Evolutionary conservation across 2,797 vertebrate genomes (phyloP).

Genomic region (Lagorchestes hirsutus): DNA sequence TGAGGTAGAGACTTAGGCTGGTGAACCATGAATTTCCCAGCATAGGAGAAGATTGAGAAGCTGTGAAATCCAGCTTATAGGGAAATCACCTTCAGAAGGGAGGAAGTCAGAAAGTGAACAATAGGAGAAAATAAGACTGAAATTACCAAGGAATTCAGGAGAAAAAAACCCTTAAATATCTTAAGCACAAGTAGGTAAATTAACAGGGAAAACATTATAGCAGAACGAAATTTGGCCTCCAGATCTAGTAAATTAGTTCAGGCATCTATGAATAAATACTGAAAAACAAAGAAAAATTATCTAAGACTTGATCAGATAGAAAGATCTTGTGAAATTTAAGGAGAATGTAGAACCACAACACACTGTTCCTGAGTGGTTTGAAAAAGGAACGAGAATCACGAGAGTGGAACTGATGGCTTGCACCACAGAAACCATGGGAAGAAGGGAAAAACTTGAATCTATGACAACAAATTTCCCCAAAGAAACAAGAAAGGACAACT

Average conservation of each 20-base stretch:
- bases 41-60: background rate
- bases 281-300: background rate
- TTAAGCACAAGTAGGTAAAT: background rate
- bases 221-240: background rate
- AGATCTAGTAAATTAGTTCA: background rate
- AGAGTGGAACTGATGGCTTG: background rate
- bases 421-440: background rate
- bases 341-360: background rate
- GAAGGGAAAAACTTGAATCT: background rate
- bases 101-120: background rate
- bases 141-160: background rate
- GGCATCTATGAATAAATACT: background rate
- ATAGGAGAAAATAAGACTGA: background rate
- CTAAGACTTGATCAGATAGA: background rate
- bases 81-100: background rate
- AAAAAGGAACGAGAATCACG: background rate
- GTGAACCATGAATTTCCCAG: background rate
- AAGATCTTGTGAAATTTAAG: background rate
- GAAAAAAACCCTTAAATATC: background rate
- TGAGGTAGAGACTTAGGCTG: background rate
- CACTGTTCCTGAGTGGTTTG: background rate
- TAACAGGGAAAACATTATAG: background rate
- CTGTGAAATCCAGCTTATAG: fast-evolving
- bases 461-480: background rate
- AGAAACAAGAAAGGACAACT: background rate